These are phyloP conservation scores for Proteles cristata DNA, from an alignment of 2,113 vertebrate genomes.

Conservation along the genomic window DNA sequence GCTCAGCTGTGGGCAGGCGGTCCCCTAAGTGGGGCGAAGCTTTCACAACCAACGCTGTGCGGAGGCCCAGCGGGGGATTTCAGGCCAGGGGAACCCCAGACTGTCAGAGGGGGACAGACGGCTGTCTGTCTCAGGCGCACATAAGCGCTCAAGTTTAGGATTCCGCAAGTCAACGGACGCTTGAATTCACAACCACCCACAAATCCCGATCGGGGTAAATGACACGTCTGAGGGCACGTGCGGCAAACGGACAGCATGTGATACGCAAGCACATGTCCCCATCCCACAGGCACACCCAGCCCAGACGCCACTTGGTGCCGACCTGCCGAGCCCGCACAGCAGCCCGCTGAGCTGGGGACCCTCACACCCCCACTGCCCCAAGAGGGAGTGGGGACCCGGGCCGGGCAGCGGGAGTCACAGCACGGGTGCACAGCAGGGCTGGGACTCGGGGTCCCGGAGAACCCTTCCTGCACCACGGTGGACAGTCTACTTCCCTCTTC, in stretches of 20 bases:
- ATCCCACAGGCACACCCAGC: fast-evolving
- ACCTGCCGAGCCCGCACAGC: fast-evolving
- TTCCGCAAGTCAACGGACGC: neutral
- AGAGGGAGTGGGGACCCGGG: neutral
- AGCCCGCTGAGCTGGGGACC: too few relatives aligned
- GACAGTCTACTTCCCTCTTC: neutral
- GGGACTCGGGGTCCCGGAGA: neutral
- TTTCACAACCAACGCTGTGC: neutral
- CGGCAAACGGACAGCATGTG: neutral
- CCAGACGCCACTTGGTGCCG: fast-evolving
- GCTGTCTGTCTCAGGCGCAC: neutral
- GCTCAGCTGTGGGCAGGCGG: fast-evolving
- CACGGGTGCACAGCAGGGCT: too few relatives aligned
- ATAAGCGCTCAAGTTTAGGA: neutral
- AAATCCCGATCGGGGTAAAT: fast-evolving
- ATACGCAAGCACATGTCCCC: fast-evolving
- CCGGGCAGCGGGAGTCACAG: neutral
- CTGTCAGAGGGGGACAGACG: too few relatives aligned
- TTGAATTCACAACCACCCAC: neutral
- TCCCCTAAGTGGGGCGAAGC: fast-evolving
- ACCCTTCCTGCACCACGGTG: fast-evolving
- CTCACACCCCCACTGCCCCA: fast-evolving
- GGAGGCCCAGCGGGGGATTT: neutral
- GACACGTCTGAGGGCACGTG: too few relatives aligned
- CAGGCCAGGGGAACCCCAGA: neutral